Evolutionary conservation across 2,888 invertebrate genomes (phyloP).

Genomic region (Clostera curtula): DNA sequence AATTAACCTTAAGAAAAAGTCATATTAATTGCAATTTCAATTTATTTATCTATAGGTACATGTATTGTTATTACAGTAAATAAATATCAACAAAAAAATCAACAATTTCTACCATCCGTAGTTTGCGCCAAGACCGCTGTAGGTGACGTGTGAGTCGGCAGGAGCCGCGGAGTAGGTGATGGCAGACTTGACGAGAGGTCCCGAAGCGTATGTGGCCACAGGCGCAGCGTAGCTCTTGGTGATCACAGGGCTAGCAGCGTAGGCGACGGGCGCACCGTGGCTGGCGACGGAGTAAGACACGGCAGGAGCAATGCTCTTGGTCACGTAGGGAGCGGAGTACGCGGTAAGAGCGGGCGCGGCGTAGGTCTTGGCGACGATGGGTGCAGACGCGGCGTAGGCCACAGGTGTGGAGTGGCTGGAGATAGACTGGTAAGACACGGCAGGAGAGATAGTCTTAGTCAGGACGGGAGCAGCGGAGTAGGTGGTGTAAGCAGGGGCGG

Average conservation of each 20-base stretch:
- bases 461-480: constrained; percentile 38
- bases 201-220: constrained; percentile 27
- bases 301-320: constrained; percentile 76
- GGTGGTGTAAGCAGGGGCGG: constrained; percentile 8
- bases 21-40: no score
- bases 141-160: constrained; percentile 78
- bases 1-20: no score
- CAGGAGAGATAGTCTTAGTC: constrained; percentile 47
- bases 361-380: constrained; percentile 38
- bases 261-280: constrained; percentile 23
- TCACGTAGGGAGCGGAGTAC: constrained; percentile 75
- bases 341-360: constrained; percentile 45
- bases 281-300: constrained; percentile 30
- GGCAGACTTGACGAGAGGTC: constrained; percentile 26
- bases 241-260: constrained; percentile 23
- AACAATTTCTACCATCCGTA: constrained; percentile 54
- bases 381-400: no score
- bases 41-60: constrained; percentile 6
- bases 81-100: constrained; percentile 19
- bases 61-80: constrained; percentile 16
- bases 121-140: constrained; percentile 72
- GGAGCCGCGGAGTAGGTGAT: constrained; percentile 74
- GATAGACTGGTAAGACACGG: constrained; percentile 43
- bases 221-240: constrained; percentile 33
- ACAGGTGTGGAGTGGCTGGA: constrained; percentile 52